A percentile compares a stretch with the other conserved stretches of the same genome.
Evolutionary conservation across 2,888 invertebrate genomes (phyloP).

Genomic region (Lobophora halterata): DNA sequence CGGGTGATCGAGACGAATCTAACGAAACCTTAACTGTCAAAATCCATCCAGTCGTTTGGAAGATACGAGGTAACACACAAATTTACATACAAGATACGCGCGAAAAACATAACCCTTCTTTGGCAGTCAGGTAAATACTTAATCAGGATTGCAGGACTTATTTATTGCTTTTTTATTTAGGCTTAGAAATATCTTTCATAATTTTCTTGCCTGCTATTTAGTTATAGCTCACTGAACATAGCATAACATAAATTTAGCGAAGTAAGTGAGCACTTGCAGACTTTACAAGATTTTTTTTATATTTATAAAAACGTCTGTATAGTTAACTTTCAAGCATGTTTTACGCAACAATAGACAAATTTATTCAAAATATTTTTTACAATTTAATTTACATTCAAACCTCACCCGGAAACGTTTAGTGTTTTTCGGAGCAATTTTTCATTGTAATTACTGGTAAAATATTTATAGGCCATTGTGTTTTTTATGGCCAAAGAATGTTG

Average conservation of each 20-base stretch:
- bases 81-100: no score
- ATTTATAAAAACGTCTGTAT: no score
- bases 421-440: conserved; percentile 56
- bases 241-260: conserved; percentile 11
- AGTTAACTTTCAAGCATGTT: conserved; percentile 18
- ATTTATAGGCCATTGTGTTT: conserved; percentile 72
- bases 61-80: no score
- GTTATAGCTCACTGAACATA: conserved; percentile 24
- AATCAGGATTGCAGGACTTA: no score
- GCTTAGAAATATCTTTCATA: no score
- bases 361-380: conserved; percentile 46
- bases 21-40: no score
- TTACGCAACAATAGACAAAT: conserved; percentile 45
- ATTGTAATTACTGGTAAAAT: conserved; percentile 73
- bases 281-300: conserved; percentile 13
- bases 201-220: conserved; percentile 23
- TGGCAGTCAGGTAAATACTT: no score
- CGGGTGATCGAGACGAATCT: no score
- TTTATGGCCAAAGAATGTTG: conserved; percentile 46
- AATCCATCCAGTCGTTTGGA: no score
- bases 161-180: no score
- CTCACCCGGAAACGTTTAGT: conserved; percentile 62
- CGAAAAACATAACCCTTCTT: no score
- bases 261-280: no score
- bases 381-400: conserved; percentile 56